Evolutionary conservation across 2,797 vertebrate species (phyloP), one percentile per base, ranked within the genome.

Genomic region (Ctenochaetus hawaiiensis): DNA sequence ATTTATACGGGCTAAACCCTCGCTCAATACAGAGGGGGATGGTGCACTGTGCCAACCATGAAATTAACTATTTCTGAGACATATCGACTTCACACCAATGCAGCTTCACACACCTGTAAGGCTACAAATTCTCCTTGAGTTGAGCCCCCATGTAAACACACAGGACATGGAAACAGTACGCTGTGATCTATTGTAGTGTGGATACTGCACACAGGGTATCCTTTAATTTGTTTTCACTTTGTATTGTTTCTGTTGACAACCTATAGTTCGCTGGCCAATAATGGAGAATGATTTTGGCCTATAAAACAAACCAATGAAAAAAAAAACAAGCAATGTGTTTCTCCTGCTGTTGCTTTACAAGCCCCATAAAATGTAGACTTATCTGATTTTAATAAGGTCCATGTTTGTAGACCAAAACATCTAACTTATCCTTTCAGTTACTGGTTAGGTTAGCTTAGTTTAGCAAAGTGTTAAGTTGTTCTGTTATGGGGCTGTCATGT

Each of bases 11-110:
- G 71, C 62, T 87, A 82, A 87, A 78, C 79, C 83, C 71, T 72
- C 65, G 34, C 57, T 78, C 69, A 82, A 48, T 82, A 63, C 52
- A 74, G 73, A 73, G 72, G 81, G 71, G 80, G 82, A 62, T 67
- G 83, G 82, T 80, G 77, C 78, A 75, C 81, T 74, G 83, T 85
- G 77, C 77, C 80, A 89, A 82, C 86, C 87, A 89, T 93, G 84
- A 93, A 91, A 92, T 91, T n/a, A 90, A 84, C 87, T 62, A 84
- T 85, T 84, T 91, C 80, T 82, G 67, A 89, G 72, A 82, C 75
- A 54, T 70, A 75, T 77, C 60, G 63, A 58, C 72, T 76, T 67
- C 85, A 78, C 88, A 74, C 39, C 57, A 53, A 14, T 62, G 71
- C 63, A 69, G 65, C 67, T 45, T 54, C 67, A 80, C 64, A 80